Evolutionary conservation across 1,140 invertebrate species (phyloP).

Genomic region (Globodera rostochiensis): DNA sequence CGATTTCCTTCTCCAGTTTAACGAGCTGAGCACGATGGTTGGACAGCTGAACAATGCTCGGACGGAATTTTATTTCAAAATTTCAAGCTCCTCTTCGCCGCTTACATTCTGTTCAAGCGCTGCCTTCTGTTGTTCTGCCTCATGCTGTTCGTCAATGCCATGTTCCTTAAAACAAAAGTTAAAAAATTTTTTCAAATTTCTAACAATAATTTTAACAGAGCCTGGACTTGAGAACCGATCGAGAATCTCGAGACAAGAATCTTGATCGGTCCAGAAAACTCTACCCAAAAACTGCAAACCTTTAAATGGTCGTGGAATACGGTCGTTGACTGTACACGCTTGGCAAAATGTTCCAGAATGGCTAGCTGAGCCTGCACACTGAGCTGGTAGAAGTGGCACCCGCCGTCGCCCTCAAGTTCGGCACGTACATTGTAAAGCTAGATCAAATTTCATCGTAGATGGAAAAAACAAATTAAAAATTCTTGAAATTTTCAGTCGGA

Average conservation of each 20-base stretch:
- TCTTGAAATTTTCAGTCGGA: too few relatives aligned
- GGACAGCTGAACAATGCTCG: not conserved
- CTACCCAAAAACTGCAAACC: too few relatives aligned
- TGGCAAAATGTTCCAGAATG: not conserved
- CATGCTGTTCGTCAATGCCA: not conserved
- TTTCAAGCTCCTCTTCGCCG: not conserved
- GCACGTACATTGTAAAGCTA: not conserved
- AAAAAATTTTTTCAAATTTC: not conserved
- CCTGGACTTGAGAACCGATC: too few relatives aligned
- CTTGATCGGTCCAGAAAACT: too few relatives aligned
- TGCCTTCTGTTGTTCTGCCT: not conserved
- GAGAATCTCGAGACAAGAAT: too few relatives aligned
- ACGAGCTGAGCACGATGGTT: not conserved
- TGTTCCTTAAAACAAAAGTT: not conserved
- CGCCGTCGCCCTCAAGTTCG: not conserved
- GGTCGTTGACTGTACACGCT: not conserved
- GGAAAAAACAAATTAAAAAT: too few relatives aligned
- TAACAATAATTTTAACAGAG: too few relatives aligned
- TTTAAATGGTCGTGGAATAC: not conserved
- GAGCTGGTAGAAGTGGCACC: not conserved
- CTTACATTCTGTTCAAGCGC: not conserved
- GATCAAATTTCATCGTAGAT: not conserved
- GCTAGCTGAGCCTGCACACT: not conserved
- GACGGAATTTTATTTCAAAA: not conserved
- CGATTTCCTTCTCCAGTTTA: not conserved